phyloP scores from a whole-genome alignment of 1,140 invertebrate species.

The Drosophila biarmipes region DNA sequence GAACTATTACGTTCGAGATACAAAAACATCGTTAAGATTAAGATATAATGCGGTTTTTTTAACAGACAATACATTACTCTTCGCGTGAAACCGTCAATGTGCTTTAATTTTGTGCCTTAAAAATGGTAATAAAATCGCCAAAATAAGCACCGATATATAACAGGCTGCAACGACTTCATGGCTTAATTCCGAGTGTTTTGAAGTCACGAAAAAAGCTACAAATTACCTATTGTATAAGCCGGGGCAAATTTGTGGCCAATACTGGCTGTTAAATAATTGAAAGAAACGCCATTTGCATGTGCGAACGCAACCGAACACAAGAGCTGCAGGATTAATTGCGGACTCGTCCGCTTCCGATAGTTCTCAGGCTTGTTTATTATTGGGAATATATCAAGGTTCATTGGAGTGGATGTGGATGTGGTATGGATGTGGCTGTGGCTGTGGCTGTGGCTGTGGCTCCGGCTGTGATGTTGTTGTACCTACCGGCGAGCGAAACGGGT shows the following conservation, averaged over 20 bases:
- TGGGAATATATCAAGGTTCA: slow-evolving; percentile 50
- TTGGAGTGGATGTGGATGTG: slow-evolving; percentile 22
- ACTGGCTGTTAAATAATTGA: slow-evolving; percentile 35
- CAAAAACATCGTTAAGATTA: too few species aligned
- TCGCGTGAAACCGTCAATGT: not conserved
- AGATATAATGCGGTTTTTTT: not conserved
- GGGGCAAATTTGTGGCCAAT: slow-evolving; percentile 42
- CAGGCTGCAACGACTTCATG: slow-evolving; percentile 1
- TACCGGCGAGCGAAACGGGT: slow-evolving; percentile 44
- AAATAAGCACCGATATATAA: slow-evolving; percentile 3
- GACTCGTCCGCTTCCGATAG: slow-evolving; percentile 47
- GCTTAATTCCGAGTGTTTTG: slow-evolving; percentile 5
- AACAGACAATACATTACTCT: not conserved
- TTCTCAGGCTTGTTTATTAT: slow-evolving; percentile 51
- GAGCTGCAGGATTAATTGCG: slow-evolving; percentile 45
- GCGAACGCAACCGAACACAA: slow-evolving; percentile 43
- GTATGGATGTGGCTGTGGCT: too few species aligned
- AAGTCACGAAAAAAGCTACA: slow-evolving; percentile 23
- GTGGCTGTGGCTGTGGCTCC: not conserved
- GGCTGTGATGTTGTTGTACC: slow-evolving; percentile 16
- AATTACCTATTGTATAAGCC: slow-evolving; percentile 46
- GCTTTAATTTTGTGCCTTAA: not conserved
- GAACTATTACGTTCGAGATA: too few species aligned
- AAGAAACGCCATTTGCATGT: slow-evolving; percentile 44
- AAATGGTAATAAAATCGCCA: not conserved